Percentiles rank a stretch among this genome's conserved stretches.
Evolutionary conservation across 2,113 vertebrate genomes (phyloP).

Genomic region (Tautogolabrus adspersus): DNA sequence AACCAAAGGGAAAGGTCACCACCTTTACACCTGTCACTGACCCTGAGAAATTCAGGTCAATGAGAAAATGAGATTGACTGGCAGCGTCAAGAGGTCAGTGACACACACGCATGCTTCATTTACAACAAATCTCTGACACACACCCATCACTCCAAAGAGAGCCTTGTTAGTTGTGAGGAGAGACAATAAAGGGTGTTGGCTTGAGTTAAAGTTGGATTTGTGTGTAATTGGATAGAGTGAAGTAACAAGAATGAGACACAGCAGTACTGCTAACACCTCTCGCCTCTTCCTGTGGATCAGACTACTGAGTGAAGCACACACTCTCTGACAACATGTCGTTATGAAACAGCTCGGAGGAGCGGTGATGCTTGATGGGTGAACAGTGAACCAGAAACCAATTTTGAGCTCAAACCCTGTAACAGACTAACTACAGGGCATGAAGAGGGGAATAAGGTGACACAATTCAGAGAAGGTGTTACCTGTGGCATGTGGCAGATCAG

Average conservation of each 20-base stretch:
- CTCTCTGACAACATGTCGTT: slow-evolving; percentile 13
- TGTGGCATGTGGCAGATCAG: not conserved
- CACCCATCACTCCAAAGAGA: not conserved
- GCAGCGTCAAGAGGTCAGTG: slow-evolving; percentile 14
- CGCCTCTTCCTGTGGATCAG: slow-evolving; percentile 22
- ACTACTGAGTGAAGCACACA: slow-evolving; percentile 2
- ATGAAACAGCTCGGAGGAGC: not conserved
- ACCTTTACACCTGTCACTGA: not conserved
- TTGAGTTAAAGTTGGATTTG: slow-evolving; percentile 33
- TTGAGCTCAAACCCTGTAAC: not conserved
- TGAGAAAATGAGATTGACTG: not conserved
- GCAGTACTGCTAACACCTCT: slow-evolving; percentile 35
- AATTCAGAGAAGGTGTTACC: not conserved
- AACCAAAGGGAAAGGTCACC: not conserved
- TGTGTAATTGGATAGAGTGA: slow-evolving; percentile 47
- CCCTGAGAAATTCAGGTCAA: not conserved
- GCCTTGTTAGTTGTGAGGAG: slow-evolving; percentile 37
- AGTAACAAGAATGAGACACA: slow-evolving; percentile 17
- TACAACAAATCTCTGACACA: not conserved
- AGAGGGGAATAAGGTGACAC: not conserved
- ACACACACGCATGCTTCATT: not conserved
- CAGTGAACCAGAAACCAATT: not conserved
- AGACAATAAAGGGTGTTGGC: slow-evolving; percentile 18
- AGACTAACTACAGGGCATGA: not conserved
- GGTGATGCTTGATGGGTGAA: not conserved